Evolutionary conservation across 2,113 vertebrate species (phyloP).

Genomic region (Pholis gunnellus): DNA sequence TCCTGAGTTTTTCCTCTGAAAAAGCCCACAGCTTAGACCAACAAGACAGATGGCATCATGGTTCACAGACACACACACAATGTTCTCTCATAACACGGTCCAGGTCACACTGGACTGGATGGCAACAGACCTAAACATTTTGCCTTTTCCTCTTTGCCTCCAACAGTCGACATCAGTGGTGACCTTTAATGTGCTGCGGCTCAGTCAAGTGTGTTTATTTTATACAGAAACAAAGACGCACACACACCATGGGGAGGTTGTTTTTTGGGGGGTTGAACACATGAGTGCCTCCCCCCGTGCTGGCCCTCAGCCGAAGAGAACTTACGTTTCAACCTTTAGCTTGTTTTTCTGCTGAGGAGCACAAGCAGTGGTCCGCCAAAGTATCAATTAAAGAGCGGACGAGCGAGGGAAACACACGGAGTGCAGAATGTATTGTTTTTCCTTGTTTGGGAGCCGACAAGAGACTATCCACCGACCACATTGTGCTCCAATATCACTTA

Average conservation of each 20-base stretch:
- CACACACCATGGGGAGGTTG: constrained; percentile 8
- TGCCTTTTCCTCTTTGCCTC: not conserved
- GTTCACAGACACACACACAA: constrained; percentile 6
- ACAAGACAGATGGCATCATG: constrained; percentile 31
- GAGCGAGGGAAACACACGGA: not conserved
- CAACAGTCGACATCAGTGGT: constrained; percentile 44
- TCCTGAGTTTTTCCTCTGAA: not conserved
- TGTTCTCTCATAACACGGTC: not conserved
- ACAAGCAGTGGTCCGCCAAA: not conserved
- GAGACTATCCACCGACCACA: not conserved
- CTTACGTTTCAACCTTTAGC: constrained; percentile 25
- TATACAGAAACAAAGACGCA: not conserved
- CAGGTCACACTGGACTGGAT: constrained; percentile 2
- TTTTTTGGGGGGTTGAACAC: constrained; percentile 41
- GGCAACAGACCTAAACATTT: not conserved
- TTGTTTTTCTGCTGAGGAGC: constrained; percentile 37
- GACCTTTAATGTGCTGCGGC: constrained; percentile 42
- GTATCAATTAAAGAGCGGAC: constrained; percentile 36
- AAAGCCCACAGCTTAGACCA: constrained; percentile 13
- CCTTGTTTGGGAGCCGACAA: not conserved
- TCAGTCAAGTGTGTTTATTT: constrained; percentile 43
- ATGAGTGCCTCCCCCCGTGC: not conserved
- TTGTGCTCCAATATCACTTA: not conserved
- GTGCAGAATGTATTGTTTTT: not conserved
- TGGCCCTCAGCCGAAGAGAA: constrained; percentile 1